These are phyloP conservation scores for Rhorus exstirpatorius DNA, from an alignment of 2,888 invertebrate genomes.

Conservation along the genomic window DNA sequence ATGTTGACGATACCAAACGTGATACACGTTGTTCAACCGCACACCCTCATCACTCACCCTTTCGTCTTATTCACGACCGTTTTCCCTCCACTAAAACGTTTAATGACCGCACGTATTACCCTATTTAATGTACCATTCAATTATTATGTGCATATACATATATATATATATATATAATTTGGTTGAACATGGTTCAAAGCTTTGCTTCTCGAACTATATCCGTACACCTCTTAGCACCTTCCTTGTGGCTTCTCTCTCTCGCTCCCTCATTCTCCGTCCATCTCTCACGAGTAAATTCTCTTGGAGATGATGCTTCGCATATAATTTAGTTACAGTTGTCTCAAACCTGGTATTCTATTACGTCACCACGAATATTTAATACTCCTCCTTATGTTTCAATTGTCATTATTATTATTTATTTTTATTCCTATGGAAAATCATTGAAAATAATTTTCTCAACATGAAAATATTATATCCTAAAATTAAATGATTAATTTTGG, in stretches of 20 bases:
- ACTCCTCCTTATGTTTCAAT: not conserved
- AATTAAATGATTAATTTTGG: too few relatives aligned
- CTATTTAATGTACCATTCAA: slow-evolving; percentile 51
- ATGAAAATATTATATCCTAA: too few relatives aligned
- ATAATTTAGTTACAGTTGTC: slow-evolving; percentile 29
- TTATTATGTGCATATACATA: slow-evolving; percentile 7
- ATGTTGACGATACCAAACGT: slow-evolving; percentile 24
- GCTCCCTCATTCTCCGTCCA: not conserved
- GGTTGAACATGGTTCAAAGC: slow-evolving; percentile 1
- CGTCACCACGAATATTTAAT: slow-evolving; percentile 12
- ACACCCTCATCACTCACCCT: slow-evolving; percentile 13
- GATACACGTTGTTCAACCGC: slow-evolving; percentile 38
- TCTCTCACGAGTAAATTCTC: slow-evolving; percentile 2
- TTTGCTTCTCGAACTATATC: slow-evolving; percentile 11
- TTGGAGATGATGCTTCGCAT: slow-evolving; percentile 34
- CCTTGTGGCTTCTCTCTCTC: not conserved
- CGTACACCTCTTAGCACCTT: not conserved
- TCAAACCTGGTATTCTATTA: not conserved
- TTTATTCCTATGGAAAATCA: not conserved
- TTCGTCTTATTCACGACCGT: slow-evolving; percentile 18
- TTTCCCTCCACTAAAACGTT: slow-evolving; percentile 33
- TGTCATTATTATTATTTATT: not conserved
- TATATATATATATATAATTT: not conserved
- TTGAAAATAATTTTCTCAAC: not conserved
- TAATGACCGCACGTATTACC: slow-evolving; percentile 48